Evolutionary conservation across 2,888 invertebrate genomes (phyloP).

Genomic region (Drosophila suboccidentalis): DNA sequence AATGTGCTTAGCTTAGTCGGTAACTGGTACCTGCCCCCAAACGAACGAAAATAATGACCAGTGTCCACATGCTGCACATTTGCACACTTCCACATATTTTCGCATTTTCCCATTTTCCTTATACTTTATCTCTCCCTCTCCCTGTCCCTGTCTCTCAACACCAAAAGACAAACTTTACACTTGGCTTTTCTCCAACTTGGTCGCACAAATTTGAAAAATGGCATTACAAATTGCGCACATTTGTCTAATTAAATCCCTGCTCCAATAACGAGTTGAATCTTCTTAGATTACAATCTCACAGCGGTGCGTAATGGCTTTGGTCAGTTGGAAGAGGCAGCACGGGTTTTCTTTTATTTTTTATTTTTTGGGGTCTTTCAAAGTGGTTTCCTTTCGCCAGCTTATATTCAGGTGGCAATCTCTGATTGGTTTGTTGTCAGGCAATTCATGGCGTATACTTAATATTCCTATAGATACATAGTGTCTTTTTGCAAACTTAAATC

Average conservation of each 20-base stretch:
- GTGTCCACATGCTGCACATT: constrained; percentile 82
- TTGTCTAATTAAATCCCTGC: constrained; percentile 85
- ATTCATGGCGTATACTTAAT: constrained; percentile 31
- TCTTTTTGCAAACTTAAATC: background rate
- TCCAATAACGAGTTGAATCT: constrained; percentile 71
- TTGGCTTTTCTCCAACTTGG: constrained; percentile 73
- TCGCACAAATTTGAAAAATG: constrained; percentile 83
- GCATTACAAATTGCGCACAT: constrained; percentile 85
- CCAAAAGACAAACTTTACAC: constrained; percentile 67
- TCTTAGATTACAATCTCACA: constrained; percentile 78
- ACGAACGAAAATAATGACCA: constrained; percentile 77
- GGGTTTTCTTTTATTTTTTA: constrained; percentile 3
- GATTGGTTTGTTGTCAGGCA: constrained; percentile 23
- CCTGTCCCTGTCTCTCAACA: constrained; percentile 61
- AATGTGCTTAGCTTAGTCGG: constrained; percentile 44
- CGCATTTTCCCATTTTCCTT: constrained; percentile 56
- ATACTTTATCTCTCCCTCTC: constrained; percentile 16
- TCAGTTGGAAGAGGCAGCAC: constrained; percentile 28
- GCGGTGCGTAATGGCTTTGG: constrained; percentile 68
- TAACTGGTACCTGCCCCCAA: constrained; percentile 67
- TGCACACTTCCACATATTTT: constrained; percentile 82
- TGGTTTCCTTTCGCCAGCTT: constrained; percentile 12
- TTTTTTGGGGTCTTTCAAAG: background rate
- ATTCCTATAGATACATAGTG: background rate
- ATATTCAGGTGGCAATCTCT: constrained; percentile 16